These are phyloP conservation scores for Macrobrachium rosenbergii DNA, from an alignment of 1,140 invertebrate species.

Conservation along the genomic window DNA sequence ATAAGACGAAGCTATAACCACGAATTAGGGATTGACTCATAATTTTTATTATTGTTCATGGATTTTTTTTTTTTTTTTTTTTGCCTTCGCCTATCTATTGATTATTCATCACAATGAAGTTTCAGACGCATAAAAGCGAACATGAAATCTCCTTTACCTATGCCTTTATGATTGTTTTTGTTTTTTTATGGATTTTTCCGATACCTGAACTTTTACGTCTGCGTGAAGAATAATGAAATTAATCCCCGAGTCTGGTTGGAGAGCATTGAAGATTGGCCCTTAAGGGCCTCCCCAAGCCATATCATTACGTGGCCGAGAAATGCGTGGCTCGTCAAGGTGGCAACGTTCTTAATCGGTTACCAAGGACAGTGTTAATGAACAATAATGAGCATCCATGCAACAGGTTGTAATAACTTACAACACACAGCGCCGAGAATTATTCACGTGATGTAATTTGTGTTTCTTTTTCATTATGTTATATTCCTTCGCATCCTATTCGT, in stretches of 20 bases:
- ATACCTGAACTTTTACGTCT: not conserved
- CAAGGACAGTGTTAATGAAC: slow-evolving; percentile 64
- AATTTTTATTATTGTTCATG: no score
- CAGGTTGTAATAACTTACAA: slow-evolving; percentile 41
- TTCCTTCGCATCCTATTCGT: not conserved
- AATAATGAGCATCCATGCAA: slow-evolving; percentile 52
- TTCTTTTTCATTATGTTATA: not conserved
- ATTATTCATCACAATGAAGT: not conserved
- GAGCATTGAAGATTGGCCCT: slow-evolving; percentile 16
- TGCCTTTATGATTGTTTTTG: not conserved
- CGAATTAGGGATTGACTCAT: no score
- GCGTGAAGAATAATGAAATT: not conserved
- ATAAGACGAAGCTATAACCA: no score
- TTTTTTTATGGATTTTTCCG: not conserved
- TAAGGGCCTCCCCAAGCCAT: slow-evolving; percentile 2
- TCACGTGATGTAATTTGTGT: slow-evolving; percentile 43
- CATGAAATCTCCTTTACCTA: no score
- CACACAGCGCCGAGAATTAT: slow-evolving; percentile 30
- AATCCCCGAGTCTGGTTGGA: not conserved
- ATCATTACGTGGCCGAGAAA: slow-evolving; percentile 21
- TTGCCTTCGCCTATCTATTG: not conserved
- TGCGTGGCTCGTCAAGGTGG: slow-evolving; percentile 16
- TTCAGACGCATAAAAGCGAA: not conserved
- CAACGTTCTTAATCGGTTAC: slow-evolving; percentile 59
- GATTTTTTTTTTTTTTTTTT: no score